Percentiles rank a stretch among this genome's conserved stretches.
Conservation (phyloP, 2,113 vertebrate species). For the Megaleporinus macrocephalus region DNA sequence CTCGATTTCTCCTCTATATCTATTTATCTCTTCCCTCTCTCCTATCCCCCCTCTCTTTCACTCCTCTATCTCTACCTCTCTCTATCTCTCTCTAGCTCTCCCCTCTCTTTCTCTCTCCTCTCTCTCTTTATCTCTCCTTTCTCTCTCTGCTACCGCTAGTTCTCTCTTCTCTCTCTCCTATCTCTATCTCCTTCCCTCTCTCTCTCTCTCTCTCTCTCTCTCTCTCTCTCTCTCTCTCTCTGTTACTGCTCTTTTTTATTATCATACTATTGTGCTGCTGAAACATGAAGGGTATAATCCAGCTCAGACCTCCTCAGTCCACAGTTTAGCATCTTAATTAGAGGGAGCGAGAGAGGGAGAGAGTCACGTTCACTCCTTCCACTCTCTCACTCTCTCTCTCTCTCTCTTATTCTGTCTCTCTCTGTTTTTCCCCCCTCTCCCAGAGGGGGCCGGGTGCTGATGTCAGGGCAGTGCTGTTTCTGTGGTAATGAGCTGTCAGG, state of each 20-base stretch:
- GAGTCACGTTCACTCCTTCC: constrained; percentile 57
- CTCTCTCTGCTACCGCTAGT: neutral
- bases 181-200: neutral
- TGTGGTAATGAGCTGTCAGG: constrained; percentile 82
- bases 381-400: constrained; percentile 53
- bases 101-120: neutral
- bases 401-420: constrained; percentile 55
- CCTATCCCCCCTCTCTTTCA: no score
- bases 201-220: constrained; percentile 18
- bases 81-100: neutral
- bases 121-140: neutral
- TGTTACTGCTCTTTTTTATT: constrained; percentile 36
- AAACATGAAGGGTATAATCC: constrained; percentile 55
- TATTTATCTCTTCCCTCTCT: neutral
- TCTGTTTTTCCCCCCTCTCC: constrained; percentile 33
- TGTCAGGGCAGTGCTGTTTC: constrained; percentile 76
- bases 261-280: neutral
- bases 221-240: constrained; percentile 37
- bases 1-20: neutral
- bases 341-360: constrained; percentile 51
- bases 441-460: constrained; percentile 59
- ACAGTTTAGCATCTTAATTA: constrained; percentile 72
- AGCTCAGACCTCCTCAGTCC: constrained; percentile 53
- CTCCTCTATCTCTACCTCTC: neutral
- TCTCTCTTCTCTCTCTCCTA: neutral